Percentiles rank a stretch among this genome's conserved stretches.
Evolutionary conservation across 2,113 vertebrate genomes (phyloP).

Genomic region (Pseudopodoces humilis): DNA sequence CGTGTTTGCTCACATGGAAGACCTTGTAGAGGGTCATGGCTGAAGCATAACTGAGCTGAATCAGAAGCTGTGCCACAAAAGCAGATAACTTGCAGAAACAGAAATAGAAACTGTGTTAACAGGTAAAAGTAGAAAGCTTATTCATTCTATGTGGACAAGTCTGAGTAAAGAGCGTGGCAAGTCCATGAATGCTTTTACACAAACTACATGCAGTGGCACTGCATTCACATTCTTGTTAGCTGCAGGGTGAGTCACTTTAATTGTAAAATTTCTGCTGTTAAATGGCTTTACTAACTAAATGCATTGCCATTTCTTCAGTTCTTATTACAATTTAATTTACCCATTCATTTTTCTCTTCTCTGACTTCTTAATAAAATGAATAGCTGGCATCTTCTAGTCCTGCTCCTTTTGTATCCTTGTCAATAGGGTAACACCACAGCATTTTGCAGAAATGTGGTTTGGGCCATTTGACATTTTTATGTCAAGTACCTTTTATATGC

Average conservation of each 20-base stretch:
- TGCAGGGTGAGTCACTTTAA: neutral
- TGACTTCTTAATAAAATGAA: slow-evolving; percentile 33
- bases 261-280: neutral
- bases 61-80: neutral
- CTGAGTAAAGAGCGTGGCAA: neutral
- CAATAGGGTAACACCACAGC: slow-evolving; percentile 13
- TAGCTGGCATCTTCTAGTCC: slow-evolving; percentile 12
- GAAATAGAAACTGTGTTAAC: neutral
- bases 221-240: neutral
- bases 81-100: neutral
- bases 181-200: neutral
- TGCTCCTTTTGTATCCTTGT: slow-evolving; percentile 15
- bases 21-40: neutral
- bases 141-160: accelerated
- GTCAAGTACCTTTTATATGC: slow-evolving; percentile 47
- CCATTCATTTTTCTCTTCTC: slow-evolving; percentile 33
- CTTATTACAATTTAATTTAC: slow-evolving; percentile 22
- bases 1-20: neutral
- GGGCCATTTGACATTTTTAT: neutral
- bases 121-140: neutral
- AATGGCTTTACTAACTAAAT: slow-evolving; percentile 30
- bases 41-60: neutral
- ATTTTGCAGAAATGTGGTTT: slow-evolving; percentile 36
- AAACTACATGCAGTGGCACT: neutral
- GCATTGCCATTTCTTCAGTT: slow-evolving; percentile 6